Base-by-base conservation (phyloP, 2,888 invertebrate genomes). In the Trichogramma evanescens region DNA sequence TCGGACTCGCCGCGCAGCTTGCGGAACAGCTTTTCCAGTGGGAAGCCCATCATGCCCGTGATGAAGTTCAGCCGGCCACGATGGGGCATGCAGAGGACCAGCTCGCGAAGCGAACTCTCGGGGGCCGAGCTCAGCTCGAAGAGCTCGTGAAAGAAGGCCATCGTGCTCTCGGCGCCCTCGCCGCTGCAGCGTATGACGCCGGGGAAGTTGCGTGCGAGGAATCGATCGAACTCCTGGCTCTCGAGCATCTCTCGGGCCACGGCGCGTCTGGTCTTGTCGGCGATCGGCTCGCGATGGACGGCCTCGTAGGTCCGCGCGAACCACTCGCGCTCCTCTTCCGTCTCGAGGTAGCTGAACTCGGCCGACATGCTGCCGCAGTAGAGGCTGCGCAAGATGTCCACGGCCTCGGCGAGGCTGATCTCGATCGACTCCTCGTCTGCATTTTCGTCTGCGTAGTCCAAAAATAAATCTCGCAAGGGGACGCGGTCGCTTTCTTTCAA, bases 171-270 rank as follows among this genome's bases (percentile, higher is more conserved):
- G 1, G 95, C 93, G 1, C 99, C 99, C 81, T 98, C 98, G 0
- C 92, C 94, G 8, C 96, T 93, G 77, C 98, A 99, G 54, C 98
- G 81, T 75, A 99, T 99, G 41, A 96, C 86, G 0, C 91, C 89
- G 0, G 93, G 87, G 78, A 93, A 98, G 80, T 97, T 98, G 57
- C 84, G 83, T 4, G 90, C 90, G 63, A 99, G 78, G 79, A 97
- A 99, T 70, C 93, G 86, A 74, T 99, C 98, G 83, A 96, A 96
- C 3, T 88, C 86, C 79, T 96, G 93, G 9, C 91, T 92, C 71
- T 89, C 87, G n/a, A 95, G 79, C 78, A 96, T 82, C 69, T 93
- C 87, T 66, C 81, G 83, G 0, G 86, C 87, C 52, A 94, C 82
- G 46, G 81, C 78, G 53, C 82, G 74, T 72, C 83, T 84, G 2